phyloP scores from a whole-genome alignment of 2,888 invertebrate species.

The Eristalis intricaria region DNA sequence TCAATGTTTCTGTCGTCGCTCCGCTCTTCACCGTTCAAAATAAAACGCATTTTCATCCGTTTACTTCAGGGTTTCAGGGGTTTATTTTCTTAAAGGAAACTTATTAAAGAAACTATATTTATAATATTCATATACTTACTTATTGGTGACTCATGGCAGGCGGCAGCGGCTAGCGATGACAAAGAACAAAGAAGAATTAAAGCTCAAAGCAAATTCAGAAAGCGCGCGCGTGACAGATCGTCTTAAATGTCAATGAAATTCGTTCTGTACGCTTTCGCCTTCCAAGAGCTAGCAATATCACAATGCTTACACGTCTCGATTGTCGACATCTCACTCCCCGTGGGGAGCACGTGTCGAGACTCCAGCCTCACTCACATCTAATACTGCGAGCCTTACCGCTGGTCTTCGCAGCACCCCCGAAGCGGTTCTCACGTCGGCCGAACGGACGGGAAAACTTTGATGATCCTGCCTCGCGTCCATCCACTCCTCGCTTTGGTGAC shows the following conservation, averaged over 20 bases:
- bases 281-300: no score
- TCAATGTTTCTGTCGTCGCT: no score
- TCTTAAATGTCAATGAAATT: not conserved
- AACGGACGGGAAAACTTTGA: not conserved
- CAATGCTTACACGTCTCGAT: slow-evolving; percentile 82
- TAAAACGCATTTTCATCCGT: not conserved
- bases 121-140: no score
- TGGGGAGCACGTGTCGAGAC: slow-evolving; percentile 7
- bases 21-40: not conserved
- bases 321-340: slow-evolving; percentile 12
- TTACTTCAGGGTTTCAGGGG: not conserved
- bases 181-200: no score
- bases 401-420: slow-evolving; percentile 2
- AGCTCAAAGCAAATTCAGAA: not conserved
- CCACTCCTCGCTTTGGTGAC: not conserved
- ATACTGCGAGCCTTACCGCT: not conserved
- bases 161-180: not conserved
- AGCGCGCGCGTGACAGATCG: not conserved
- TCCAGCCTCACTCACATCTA: slow-evolving; percentile 14
- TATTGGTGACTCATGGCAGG: not conserved
- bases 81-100: not conserved
- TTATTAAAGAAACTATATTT: not conserved
- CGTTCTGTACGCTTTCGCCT: not conserved
- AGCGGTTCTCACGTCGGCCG: slow-evolving; percentile 1
- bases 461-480: slow-evolving; percentile 13